A percentile compares a stretch with the other conserved stretches of the same genome.
Evolutionary conservation across 53 echinoderm and acorn worm species (phyloP).

Genomic region (Luidia sarsii): DNA sequence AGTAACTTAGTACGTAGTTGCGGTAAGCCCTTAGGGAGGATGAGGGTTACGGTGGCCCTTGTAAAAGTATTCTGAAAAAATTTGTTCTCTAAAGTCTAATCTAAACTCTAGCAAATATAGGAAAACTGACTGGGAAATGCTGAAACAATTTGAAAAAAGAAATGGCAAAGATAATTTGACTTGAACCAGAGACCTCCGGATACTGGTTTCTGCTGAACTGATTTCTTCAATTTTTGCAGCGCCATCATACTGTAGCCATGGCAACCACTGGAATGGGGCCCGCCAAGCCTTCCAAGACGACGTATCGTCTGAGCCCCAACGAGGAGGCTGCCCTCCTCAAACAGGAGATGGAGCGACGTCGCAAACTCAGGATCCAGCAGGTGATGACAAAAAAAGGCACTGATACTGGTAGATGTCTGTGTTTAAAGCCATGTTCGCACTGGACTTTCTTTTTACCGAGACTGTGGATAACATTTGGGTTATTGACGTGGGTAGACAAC

Average conservation of each 20-base stretch:
- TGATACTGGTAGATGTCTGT: too few relatives aligned
- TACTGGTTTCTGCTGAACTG: too few relatives aligned
- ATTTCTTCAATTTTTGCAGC: too few relatives aligned
- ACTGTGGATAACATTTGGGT: too few relatives aligned
- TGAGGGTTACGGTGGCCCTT: background rate
- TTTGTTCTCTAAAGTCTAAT: background rate
- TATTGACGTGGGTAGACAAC: too few relatives aligned
- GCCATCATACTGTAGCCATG: conserved; percentile 20
- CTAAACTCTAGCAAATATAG: background rate
- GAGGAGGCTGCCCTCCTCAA: conserved; percentile 87
- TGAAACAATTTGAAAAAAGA: background rate
- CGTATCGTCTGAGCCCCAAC: conserved; percentile 85
- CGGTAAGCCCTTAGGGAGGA: too few relatives aligned
- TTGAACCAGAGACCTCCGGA: background rate
- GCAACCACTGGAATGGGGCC: conserved; percentile 20
- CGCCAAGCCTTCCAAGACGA: conserved; percentile 18
- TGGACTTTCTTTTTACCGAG: too few relatives aligned
- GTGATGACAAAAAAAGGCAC: conserved; percentile 51
- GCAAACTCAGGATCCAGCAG: conserved; percentile 92
- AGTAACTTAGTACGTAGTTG: too few relatives aligned
- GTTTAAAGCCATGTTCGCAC: too few relatives aligned
- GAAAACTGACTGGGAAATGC: background rate
- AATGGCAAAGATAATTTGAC: background rate
- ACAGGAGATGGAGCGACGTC: conserved; percentile 83
- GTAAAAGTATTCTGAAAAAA: background rate